Conservation (phyloP, 2,797 vertebrate species). For the Melanotaenia pygmaea region DNA sequence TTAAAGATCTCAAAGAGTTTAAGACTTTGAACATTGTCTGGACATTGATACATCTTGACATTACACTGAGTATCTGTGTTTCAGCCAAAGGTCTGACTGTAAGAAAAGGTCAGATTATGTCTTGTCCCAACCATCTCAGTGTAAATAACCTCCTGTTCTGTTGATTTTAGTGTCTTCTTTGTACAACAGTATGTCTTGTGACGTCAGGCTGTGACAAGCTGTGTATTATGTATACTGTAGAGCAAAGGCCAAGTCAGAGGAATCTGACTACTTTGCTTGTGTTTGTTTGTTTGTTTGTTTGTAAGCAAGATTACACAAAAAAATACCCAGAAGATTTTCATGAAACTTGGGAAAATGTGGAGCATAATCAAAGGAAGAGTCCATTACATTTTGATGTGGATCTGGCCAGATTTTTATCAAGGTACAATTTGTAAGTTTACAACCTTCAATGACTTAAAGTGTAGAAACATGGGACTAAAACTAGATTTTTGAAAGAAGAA, state of each 20-base stretch:
- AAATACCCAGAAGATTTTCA: neutral
- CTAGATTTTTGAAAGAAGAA: too few species aligned
- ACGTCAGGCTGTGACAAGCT: neutral
- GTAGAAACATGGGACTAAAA: too few species aligned
- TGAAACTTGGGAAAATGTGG: neutral
- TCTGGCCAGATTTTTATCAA: neutral
- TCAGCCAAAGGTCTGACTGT: slow-evolving; percentile 3
- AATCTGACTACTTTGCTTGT: too few species aligned
- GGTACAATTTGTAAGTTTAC: too few species aligned
- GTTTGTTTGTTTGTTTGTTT: too few species aligned
- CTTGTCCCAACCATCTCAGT: slow-evolving; percentile 9
- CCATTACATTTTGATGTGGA: neutral
- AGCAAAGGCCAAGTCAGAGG: neutral
- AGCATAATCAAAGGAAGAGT: neutral
- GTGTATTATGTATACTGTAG: slow-evolving; percentile 6
- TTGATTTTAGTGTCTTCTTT: slow-evolving; percentile 6
- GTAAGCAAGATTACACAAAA: neutral
- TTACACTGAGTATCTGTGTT: slow-evolving; percentile 10
- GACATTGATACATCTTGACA: too few species aligned
- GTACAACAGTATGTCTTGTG: neutral
- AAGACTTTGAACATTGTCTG: too few species aligned
- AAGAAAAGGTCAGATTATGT: slow-evolving; percentile 48
- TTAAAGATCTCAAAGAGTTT: too few species aligned
- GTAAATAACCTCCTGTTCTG: slow-evolving; percentile 17
- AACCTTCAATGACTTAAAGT: too few species aligned